A percentile compares a stretch with the other conserved stretches of the same genome.
Evolutionary conservation across 35 echinoderm and acorn worm genomes (phyloP).

Genomic region (Hemicentrotus pulcherrimus): DNA sequence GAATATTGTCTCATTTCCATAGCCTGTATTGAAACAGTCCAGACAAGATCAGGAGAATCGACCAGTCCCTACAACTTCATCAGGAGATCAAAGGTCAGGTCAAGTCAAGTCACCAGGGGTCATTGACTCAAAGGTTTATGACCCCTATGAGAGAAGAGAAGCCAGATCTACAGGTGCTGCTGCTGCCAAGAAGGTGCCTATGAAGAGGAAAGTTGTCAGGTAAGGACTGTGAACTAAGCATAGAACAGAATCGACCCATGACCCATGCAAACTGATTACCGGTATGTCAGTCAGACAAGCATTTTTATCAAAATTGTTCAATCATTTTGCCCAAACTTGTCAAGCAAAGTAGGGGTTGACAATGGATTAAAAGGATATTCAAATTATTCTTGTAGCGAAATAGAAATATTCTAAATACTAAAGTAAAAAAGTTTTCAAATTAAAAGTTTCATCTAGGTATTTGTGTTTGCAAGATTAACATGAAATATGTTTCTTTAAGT

Average conservation of each 20-base stretch:
- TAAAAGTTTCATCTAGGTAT: too few relatives aligned
- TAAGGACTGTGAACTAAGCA: neutral
- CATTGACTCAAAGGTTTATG: slow-evolving; percentile 23
- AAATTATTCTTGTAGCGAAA: too few relatives aligned
- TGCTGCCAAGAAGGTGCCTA: slow-evolving; percentile 41
- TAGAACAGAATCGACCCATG: neutral
- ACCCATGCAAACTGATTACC: neutral
- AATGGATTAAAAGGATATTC: too few relatives aligned
- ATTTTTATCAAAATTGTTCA: neutral
- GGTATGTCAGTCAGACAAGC: neutral
- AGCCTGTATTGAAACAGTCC: neutral
- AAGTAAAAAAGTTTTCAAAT: too few relatives aligned
- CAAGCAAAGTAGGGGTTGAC: too few relatives aligned
- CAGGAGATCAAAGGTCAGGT: neutral
- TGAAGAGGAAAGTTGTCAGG: slow-evolving; percentile 80
- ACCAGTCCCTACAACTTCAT: neutral
- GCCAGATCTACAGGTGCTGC: neutral
- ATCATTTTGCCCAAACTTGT: too few relatives aligned
- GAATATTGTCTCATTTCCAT: neutral
- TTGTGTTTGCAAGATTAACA: too few relatives aligned
- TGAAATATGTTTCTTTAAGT: too few relatives aligned
- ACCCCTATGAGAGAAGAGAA: slow-evolving; percentile 42
- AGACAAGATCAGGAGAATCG: slow-evolving; percentile 41
- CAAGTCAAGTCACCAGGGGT: neutral
- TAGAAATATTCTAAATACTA: too few relatives aligned